Evolutionary conservation across 2,113 vertebrate genomes (phyloP), one percentile per base, ranked within the genome.

Genomic region (Aspiorhynchus laticeps): DNA sequence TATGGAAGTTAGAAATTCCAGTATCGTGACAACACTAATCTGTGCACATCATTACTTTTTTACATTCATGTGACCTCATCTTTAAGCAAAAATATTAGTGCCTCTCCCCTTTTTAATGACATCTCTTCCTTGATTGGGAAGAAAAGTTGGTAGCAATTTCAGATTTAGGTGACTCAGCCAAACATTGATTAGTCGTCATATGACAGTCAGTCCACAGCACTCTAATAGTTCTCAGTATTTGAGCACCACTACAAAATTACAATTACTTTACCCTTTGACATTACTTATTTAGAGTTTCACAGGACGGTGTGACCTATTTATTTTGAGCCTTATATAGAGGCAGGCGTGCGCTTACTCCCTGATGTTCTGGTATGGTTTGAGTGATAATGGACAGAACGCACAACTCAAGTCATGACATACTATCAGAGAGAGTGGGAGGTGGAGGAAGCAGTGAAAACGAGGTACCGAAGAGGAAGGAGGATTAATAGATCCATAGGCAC

Each of bases 221-320:
- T 63, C 21, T 10, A 56, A 43, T 21, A 56, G 17, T 56, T 56
- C 53, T 56, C 53, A 56, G 43, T 33, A 24, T 85, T 48, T 65
- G 24, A 83, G 26, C 67, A 10, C 12, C 2, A 28, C 26, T 46
- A 28, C 41, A 76, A 59, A 73, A 83, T 43, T n/a, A 73, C 11
- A 74, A 26, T 80, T 43, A 71, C 84, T 59, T 78, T 71, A 71
- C 61, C 36, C 46, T 65, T 59, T 41, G 48, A 38, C 51, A 86
- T 86, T 48, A 77, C 17, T 88, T 85, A 83, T 86, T 88, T 83
- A 86, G 56, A 67, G 67, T 51, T 88, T 84, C 43, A 69, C 2
- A 12, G 8, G 73, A 28, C 24, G 48, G 21, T 33, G 7, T 86
- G 65, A 78, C 53, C 69, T 87, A 71, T 88, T 80, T 84, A 53